A percentile compares a stretch with the other conserved stretches of the same genome.
Conservation (phyloP, 2,113 vertebrate species). For the Acanthochromis polyacanthus region DNA sequence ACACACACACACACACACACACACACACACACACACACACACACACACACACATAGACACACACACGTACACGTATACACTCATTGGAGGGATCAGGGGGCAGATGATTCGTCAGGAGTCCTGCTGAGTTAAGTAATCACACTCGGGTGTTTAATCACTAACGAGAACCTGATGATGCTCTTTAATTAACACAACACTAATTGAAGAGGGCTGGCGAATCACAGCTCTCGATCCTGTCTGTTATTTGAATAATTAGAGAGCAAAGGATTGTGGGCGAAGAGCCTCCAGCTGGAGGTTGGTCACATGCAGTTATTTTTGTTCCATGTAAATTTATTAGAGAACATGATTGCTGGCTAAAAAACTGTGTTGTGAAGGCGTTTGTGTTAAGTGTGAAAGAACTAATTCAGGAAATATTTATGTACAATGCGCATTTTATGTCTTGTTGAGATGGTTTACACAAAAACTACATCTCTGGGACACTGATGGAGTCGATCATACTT, state of each 20-base stretch:
- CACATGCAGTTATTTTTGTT: slow-evolving; percentile 15
- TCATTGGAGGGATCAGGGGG: slow-evolving; percentile 68
- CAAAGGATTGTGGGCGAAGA: slow-evolving; percentile 61
- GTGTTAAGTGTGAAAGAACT: neutral
- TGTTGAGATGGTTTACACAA: neutral
- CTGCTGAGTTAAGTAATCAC: slow-evolving; percentile 91
- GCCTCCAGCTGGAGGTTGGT: slow-evolving; percentile 50
- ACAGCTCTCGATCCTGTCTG: slow-evolving; percentile 87
- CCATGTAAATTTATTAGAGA: slow-evolving; percentile 22
- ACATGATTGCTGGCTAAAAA: neutral
- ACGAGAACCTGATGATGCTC: slow-evolving; percentile 92
- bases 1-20: slow-evolving; percentile 26
- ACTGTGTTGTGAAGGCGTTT: slow-evolving; percentile 5
- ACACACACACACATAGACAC: neutral
- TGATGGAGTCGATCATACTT: too few relatives aligned
- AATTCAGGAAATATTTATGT: neutral
- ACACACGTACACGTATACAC: neutral
- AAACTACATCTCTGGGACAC: neutral
- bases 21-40: neutral
- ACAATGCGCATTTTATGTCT: neutral
- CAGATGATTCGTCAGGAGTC: slow-evolving; percentile 92
- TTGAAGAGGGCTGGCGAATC: slow-evolving; percentile 86
- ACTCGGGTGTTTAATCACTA: slow-evolving; percentile 94
- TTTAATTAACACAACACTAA: slow-evolving; percentile 90
- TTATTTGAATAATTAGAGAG: slow-evolving; percentile 82